Base-by-base conservation (phyloP, 2,888 invertebrate species). In the Platerodrilus igneus region DNA sequence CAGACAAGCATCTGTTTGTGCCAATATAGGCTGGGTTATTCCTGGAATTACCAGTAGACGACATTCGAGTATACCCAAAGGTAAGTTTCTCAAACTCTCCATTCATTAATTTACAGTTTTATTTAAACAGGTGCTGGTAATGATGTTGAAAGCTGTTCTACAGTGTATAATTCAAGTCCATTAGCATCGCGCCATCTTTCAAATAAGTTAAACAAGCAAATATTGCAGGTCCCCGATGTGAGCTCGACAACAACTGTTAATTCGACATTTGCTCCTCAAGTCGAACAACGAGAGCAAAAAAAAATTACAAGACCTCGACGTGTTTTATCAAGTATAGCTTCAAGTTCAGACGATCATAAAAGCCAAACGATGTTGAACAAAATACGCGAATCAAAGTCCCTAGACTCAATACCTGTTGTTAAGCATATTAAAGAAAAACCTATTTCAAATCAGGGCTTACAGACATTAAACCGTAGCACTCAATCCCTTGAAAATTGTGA, bases 1-100 rank as follows among this genome's bases (percentile, higher is more conserved):
- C 0, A 73, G 88, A 27, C 86, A 86, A 36, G 79, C 86, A 0
- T 87, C 86, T 3, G 69, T 86, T 23, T 76, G 82, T 62, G 83
- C 81, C 55, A 68, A 40, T 27, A 45, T 52, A 31, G 55, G 73
- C 28, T 74, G 72, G 47, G 68, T 66, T 45, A 64, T 66, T 2
- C 66, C 64, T 7, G 50, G 49, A 20, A 55, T 66, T 40, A 72
- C 71, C 3, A 80, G 80, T 51, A 68, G 83, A 9, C 73, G 82
- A 11, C 81, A 81, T 53, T 81, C 81, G n/a, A 77, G 74, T 56
- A 76, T 80, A 17, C 80, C 80, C 1, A 70, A 77, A 55, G 71
- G 70, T 66, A 54, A 53, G 48, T 36, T n/a, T 16, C 2, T 29
- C 2, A 22, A 10, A 20, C 13, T 3, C 7, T 14, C 20, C 8